Percentiles rank a stretch among this genome's conserved stretches.
These are phyloP conservation scores for Pempheris klunzingeri DNA, from an alignment of 2,797 vertebrate species.

Conservation along the genomic window DNA sequence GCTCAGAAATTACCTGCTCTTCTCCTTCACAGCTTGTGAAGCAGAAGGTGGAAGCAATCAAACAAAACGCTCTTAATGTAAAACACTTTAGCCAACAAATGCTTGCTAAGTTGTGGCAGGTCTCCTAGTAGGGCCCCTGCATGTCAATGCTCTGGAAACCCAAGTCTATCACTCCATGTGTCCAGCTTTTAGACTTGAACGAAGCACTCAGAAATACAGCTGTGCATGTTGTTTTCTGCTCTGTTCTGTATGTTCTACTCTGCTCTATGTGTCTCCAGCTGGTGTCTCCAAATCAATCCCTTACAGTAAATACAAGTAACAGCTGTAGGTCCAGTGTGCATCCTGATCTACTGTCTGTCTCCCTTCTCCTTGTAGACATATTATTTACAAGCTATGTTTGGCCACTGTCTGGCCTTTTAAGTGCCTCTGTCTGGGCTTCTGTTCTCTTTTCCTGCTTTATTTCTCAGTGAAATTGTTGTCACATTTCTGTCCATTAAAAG, in stretches of 20 bases:
- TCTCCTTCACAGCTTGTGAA: conserved; percentile 17
- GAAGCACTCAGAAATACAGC: too few relatives aligned
- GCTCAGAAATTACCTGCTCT: background rate
- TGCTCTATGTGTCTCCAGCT: background rate
- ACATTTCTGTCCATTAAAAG: conserved; percentile 47
- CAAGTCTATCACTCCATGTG: background rate
- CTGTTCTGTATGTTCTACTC: background rate
- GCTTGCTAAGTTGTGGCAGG: background rate
- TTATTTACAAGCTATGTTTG: conserved; percentile 24
- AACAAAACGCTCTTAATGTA: conserved; percentile 5
- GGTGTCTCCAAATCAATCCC: conserved; percentile 13
- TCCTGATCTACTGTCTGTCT: conserved; percentile 6
- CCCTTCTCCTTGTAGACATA: conserved; percentile 6
- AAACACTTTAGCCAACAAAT: conserved; percentile 6
- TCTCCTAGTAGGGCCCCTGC: background rate
- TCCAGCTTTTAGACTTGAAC: background rate
- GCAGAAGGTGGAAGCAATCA: background rate
- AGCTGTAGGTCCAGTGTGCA: conserved; percentile 21
- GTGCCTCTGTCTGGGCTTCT: conserved; percentile 20
- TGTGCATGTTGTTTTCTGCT: too few relatives aligned
- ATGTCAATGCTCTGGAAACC: background rate
- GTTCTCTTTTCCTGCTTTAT: conserved; percentile 7
- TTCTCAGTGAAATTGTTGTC: conserved; percentile 33
- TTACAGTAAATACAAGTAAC: conserved; percentile 2
- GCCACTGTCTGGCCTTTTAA: conserved; percentile 35